phyloP scores from a whole-genome alignment of 2,888 invertebrate genomes.

The Girardia tigrina region DNA sequence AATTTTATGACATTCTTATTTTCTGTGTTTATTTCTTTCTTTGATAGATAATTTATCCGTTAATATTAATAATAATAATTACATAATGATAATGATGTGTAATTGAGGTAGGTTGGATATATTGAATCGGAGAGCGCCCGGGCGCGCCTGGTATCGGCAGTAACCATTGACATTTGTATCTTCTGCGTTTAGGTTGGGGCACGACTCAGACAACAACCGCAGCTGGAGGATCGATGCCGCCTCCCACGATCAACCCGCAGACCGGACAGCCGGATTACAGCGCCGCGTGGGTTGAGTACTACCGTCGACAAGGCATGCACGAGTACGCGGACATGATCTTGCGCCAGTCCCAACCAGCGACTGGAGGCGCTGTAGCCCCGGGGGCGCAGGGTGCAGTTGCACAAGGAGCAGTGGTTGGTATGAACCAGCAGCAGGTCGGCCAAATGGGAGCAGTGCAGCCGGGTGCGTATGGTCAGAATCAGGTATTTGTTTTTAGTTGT shows the following conservation, averaged over 20 bases:
- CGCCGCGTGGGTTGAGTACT: conserved; percentile 37
- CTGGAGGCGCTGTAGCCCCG: background rate
- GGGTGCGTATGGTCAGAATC: too few relatives aligned
- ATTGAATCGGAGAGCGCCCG: too few relatives aligned
- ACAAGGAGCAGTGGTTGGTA: too few relatives aligned
- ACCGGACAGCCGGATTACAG: conserved; percentile 37
- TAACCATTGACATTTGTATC: background rate
- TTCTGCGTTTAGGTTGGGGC: background rate
- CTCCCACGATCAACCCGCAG: conserved; percentile 32
- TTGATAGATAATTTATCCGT: too few relatives aligned
- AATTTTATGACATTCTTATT: background rate
- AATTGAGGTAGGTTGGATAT: background rate
- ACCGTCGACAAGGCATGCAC: conserved; percentile 36
- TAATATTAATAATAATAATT: background rate
- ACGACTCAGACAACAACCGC: background rate
- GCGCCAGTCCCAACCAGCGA: conserved; percentile 5
- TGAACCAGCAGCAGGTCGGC: too few relatives aligned
- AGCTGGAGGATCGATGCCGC: background rate
- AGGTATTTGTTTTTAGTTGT: too few relatives aligned
- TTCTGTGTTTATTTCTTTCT: background rate
- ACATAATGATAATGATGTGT: background rate
- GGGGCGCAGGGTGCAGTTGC: too few relatives aligned
- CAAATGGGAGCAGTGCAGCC: too few relatives aligned
- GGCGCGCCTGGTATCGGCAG: too few relatives aligned
- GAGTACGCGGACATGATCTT: conserved; percentile 36